Conservation (phyloP, 2,797 vertebrate species). For the Sebastes itinus region DNA sequence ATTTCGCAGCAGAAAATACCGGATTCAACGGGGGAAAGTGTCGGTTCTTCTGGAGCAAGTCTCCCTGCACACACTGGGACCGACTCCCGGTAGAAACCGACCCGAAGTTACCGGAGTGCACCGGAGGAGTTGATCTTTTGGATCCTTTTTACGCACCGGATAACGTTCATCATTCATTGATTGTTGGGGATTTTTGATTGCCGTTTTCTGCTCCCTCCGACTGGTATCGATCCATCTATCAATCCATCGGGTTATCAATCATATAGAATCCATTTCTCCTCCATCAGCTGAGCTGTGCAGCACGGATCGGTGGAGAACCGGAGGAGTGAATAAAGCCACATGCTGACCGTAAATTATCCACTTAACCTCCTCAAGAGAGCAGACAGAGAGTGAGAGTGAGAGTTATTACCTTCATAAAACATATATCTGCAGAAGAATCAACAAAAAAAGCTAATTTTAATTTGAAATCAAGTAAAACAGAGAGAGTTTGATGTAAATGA, state of each 20-base stretch:
- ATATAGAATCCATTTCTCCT: constrained; percentile 20
- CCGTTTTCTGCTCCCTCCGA: background rate
- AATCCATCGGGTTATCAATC: constrained; percentile 2
- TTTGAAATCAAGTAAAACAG: too few species aligned
- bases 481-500: too few species aligned
- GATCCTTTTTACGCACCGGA: background rate
- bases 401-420: too few species aligned
- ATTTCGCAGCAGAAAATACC: too few species aligned
- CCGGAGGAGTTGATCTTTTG: background rate
- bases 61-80: background rate
- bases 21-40: background rate
- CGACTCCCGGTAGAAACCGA: background rate
- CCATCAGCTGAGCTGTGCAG: constrained; percentile 32
- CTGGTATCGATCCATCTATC: background rate
- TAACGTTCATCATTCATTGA: background rate
- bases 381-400: background rate
- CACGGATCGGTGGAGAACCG: constrained; percentile 5
- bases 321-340: constrained; percentile 48
- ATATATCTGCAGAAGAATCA: too few species aligned
- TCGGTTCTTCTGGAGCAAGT: background rate
- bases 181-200: background rate
- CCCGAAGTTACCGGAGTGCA: constrained; percentile 33
- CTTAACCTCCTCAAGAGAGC: constrained; percentile 42
- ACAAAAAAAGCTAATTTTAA: too few species aligned
- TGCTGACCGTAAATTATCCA: constrained; percentile 53